phyloP scores from a whole-genome alignment of 30 jellyfish, hydroid and myxozoan genomes.

The Cassiopea xamachana region DNA sequence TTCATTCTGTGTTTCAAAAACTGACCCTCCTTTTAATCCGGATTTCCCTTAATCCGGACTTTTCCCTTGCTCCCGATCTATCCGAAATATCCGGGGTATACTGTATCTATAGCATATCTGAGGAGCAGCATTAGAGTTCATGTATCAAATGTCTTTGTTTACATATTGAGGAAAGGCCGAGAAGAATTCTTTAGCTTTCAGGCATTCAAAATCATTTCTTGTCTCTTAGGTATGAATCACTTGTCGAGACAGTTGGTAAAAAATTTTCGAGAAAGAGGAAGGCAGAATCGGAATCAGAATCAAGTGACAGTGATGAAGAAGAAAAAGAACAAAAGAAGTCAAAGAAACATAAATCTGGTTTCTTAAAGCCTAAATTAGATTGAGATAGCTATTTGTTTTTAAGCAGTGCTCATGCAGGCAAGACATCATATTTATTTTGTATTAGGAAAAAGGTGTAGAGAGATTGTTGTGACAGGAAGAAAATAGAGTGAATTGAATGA shows the following conservation, averaged over 20 bases:
- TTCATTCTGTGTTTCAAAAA: too few species aligned
- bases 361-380: conserved; percentile 83
- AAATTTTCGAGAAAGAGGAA: conserved; percentile 66
- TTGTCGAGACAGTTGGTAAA: conserved; percentile 71
- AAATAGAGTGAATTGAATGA: not conserved
- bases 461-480: not conserved
- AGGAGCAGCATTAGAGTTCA: too few species aligned
- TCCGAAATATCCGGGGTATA: too few species aligned
- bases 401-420: too few species aligned
- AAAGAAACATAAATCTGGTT: conserved; percentile 70
- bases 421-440: too few species aligned
- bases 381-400: not conserved
- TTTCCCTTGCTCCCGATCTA: too few species aligned
- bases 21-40: too few species aligned
- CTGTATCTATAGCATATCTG: too few species aligned
- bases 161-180: not conserved
- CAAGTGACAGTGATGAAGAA: conserved; percentile 56
- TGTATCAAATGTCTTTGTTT: too few species aligned
- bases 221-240: conserved; percentile 60
- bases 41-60: too few species aligned
- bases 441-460: not conserved
- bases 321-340: conserved; percentile 14
- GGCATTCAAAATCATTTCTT: not conserved
- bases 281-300: not conserved
- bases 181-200: not conserved